Evolutionary conservation across 1,140 invertebrate species (phyloP), one percentile per base, ranked within the genome.

Genomic region (Venturia canescens): DNA sequence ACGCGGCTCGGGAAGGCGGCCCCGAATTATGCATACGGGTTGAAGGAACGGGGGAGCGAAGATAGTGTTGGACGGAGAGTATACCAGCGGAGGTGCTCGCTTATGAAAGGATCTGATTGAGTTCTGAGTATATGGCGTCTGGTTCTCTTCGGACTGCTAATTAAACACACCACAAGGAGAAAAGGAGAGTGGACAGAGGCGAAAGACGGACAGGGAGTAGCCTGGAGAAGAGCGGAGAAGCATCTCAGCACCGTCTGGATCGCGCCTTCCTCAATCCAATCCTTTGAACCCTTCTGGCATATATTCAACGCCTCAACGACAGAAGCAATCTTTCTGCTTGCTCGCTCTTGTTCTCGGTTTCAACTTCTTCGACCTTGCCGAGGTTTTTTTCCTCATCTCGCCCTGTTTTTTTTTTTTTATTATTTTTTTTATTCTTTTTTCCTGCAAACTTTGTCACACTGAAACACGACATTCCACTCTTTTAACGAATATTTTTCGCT

Each of bases 31-130:
- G 90, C 89, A 91, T 90, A 90, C 89, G 86, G 88, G 66, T 31
- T 31, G 78, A 23, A 7, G 23, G 53, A 15, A 79, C 81, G 50
- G 80, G 31, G 29, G 9, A 44, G 26, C 3, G 23, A 15, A 57
- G 53, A 16, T 26, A 70, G 50, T 70, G 38, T 50, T 13, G 38
- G 66, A 50, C 63, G 34, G 23, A 63, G 66, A 7, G 15, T 69
- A 31, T 27, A 63, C 23, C n/a, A 23, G 23, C 2, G 67, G 63
- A 82, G 86, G 85, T 86, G 86, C 84, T 86, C 84, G 87, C 88
- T 90, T 91, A 91, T 91, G 90, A 91, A 91, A 87, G 90, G 89
- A 91, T 91, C 90, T 91, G 90, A 91, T 91, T 91, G 90, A 91
- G 90, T 91, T 91, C 90, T 91, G 90, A 90, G 90, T 91, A 91